Evolutionary conservation across 2,888 invertebrate species (phyloP), one percentile per base, ranked within the genome.

Genomic region (Congeria kusceri): DNA sequence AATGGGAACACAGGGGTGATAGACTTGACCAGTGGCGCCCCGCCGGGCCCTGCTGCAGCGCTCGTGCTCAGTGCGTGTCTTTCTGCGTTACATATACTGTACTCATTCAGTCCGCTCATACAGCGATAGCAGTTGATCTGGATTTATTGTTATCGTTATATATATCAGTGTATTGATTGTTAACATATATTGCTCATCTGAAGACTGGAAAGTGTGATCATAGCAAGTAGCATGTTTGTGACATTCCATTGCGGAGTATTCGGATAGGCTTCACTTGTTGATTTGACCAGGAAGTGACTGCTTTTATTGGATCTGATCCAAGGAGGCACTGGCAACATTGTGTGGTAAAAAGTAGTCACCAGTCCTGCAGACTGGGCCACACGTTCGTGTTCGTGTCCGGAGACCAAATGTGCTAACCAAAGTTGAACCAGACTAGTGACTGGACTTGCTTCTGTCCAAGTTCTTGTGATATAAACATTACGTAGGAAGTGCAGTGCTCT

Each of bases 51-150:
- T 11, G 57, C 47, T 46, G 47, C 39, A n/a, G 13, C 57, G 32
- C 47, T 79, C 23, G 53, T 73, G 76, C 77, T 80, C 67, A 77
- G 62, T 49, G 39, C 77, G 28, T 70, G 76, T 80, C 77, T 80
- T 80, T 80, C 80, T 73, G 49, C 77, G 25, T 53, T 66, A 13
- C 65, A 73, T 73, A 56, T 69, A 59, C 62, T 73, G 53, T 72
- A 69, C 61, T 47, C 53, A 63, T 44, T 57, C 25, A 57, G 56
- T 61, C 20, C 44, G 7, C 29, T 25, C 32, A 56, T 59, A n/a
- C 58, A 68, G 7, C 77, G 77, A 72, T 77, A 77, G 77, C 72
- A 77, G 27, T 20, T 13, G 39, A 39, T 39, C 39, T 39, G 39
- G 39, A 3, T 32, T 7, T 32, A 4, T 7, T 32, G 9, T 39